phyloP scores from a whole-genome alignment of 2,797 vertebrate species.

The Sebastes paucispinis region DNA sequence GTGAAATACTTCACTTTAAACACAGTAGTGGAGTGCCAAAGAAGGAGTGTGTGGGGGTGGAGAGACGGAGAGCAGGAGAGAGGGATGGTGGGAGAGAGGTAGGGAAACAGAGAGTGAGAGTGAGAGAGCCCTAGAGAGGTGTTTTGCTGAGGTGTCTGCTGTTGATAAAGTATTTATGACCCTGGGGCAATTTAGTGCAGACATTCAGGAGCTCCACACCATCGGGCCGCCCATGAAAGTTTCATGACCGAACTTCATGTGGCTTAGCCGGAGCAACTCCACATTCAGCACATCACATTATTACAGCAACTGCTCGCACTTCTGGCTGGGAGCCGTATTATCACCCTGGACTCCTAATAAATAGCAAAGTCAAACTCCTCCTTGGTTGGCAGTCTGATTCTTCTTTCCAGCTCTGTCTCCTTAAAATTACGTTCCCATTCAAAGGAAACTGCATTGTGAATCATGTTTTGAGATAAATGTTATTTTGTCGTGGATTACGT shows the following conservation, averaged over 20 bases:
- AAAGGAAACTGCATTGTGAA: not conserved
- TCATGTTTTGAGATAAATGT: not conserved
- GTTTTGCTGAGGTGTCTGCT: conserved; percentile 70
- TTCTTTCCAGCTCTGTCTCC: not conserved
- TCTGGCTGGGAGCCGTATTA: not conserved
- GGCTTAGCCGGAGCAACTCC: conserved; percentile 17
- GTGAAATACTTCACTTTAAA: conserved; percentile 21
- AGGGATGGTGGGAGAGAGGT: not conserved
- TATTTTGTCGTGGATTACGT: not conserved
- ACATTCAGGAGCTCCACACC: conserved; percentile 57
- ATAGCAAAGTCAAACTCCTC: not conserved
- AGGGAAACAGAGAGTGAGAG: conserved; percentile 7
- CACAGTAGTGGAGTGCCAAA: not conserved
- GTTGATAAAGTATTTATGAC: conserved; percentile 78
- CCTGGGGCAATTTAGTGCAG: conserved; percentile 64
- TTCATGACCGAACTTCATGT: conserved; percentile 61
- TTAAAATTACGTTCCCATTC: not conserved
- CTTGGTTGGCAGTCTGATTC: not conserved
- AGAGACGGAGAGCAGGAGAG: not conserved
- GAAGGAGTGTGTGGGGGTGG: not conserved
- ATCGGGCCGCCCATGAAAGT: conserved; percentile 60
- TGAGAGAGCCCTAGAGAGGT: conserved; percentile 40
- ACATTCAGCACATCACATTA: conserved; percentile 30
- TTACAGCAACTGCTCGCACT: not conserved
- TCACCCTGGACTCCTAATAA: not conserved